Conservation (phyloP, 1,140 invertebrate genomes). For the Cephus cinctus region DNA sequence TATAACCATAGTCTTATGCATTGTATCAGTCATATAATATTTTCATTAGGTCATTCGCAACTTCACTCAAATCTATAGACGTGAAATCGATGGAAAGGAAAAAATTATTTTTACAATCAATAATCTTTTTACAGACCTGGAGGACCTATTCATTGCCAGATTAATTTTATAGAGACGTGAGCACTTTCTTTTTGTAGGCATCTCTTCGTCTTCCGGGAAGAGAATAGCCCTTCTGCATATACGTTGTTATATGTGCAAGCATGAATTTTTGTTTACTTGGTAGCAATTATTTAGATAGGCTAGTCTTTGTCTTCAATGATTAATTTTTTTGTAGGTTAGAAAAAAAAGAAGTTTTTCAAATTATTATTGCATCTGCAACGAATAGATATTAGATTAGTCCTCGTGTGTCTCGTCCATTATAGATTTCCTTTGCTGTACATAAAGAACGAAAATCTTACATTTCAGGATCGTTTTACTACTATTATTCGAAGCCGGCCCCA, state of each 20-base stretch:
- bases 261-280: no score
- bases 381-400: no score
- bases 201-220: no score
- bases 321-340: constrained; percentile 18
- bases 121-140: constrained; percentile 32
- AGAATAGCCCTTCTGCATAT: constrained; percentile 21
- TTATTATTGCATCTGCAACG: no score
- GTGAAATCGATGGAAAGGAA: no score
- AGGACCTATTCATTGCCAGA: constrained; percentile 21
- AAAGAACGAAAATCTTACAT: constrained; percentile 31
- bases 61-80: no score
- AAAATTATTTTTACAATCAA: no score
- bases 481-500: constrained; percentile 57
- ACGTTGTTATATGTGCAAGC: constrained; percentile 23
- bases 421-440: no score
- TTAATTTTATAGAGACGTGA: constrained; percentile 29
- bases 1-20: no score
- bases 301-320: no score
- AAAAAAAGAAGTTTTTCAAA: no score
- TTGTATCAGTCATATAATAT: background rate
- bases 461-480: constrained; percentile 45
- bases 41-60: background rate
- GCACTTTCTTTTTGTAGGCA: constrained; percentile 26
- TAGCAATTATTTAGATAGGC: no score
- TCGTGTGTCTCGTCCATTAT: background rate